Conservation (phyloP, 2,888 invertebrate species). For the Limnephilus lunatus region DNA sequence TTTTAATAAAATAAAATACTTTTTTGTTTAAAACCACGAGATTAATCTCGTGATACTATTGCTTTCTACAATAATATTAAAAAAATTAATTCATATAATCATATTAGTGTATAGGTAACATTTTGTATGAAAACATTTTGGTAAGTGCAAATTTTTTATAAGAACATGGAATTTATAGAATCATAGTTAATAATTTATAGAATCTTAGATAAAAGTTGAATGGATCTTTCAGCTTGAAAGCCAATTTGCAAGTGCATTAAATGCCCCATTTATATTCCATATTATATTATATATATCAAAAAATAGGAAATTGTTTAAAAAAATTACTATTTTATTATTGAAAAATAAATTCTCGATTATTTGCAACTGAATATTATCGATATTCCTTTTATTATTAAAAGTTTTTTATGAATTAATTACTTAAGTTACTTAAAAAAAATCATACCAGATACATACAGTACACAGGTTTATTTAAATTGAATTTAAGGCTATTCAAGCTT, state of each 20-base stretch:
- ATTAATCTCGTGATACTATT: no score
- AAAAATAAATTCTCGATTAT: neutral
- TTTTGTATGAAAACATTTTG: conserved; percentile 7
- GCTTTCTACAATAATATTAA: no score
- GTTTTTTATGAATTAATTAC: neutral
- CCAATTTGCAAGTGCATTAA: neutral
- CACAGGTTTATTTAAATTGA: neutral
- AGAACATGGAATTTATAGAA: neutral
- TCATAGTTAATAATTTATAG: neutral
- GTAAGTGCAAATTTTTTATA: neutral
- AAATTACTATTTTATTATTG: neutral
- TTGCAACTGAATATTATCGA: neutral
- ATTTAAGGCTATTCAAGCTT: neutral
- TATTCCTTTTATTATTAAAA: no score
- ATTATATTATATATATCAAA: no score
- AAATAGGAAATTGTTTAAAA: neutral
- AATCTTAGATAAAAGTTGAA: neutral
- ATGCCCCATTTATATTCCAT: neutral
- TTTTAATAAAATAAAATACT: no score
- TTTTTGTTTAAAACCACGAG: no score
- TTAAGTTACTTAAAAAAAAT: neutral
- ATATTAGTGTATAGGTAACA: neutral
- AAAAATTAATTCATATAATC: neutral
- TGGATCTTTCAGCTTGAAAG: neutral
- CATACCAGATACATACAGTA: neutral